Percentiles rank a stretch among this genome's conserved stretches.
Conservation (phyloP, 2,888 invertebrate genomes). For the Erpobdella octoculata region DNA sequence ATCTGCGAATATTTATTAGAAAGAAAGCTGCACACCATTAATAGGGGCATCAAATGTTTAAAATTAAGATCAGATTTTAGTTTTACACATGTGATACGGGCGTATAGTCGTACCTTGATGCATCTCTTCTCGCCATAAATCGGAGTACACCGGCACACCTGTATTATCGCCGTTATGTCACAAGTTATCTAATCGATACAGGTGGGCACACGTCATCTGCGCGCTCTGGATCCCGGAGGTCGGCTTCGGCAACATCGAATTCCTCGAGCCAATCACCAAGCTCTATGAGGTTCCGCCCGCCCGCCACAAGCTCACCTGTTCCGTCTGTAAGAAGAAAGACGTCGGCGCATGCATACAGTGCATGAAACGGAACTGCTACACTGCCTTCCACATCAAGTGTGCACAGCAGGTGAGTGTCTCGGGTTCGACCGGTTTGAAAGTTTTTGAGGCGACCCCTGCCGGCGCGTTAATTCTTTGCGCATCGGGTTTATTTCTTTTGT, state of each 20-base stretch:
- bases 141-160: no score
- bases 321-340: constrained; percentile 68
- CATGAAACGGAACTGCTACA: constrained; percentile 88
- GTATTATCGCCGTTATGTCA: no score
- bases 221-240: constrained; percentile 98
- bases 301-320: constrained; percentile 86
- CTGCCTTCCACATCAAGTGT: constrained; percentile 97
- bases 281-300: constrained; percentile 90
- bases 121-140: no score
- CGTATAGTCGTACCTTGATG: no score
- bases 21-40: neutral
- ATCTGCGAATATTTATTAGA: no score
- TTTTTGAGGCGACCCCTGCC: no score
- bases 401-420: constrained; percentile 66
- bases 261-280: constrained; percentile 93
- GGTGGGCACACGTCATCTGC: constrained; percentile 96
- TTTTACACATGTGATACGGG: neutral
- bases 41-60: neutral
- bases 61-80: neutral
- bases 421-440: no score
- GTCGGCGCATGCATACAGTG: constrained; percentile 97
- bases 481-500: no score
- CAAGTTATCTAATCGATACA: neutral
- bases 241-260: constrained; percentile 80
- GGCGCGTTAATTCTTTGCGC: no score